Conservation (phyloP, 1,140 invertebrate species). For the Lysiphlebus fabarum region DNA sequence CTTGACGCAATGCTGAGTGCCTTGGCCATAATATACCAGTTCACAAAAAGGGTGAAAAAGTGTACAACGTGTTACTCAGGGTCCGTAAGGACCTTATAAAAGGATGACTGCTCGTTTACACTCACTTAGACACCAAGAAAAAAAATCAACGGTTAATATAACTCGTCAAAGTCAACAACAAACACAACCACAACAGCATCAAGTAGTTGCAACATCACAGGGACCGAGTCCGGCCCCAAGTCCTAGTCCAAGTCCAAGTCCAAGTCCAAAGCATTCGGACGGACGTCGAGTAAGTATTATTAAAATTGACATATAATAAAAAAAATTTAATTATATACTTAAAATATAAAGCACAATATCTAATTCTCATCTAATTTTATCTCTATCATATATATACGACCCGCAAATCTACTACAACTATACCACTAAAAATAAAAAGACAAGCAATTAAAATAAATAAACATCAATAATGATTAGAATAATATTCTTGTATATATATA, state of each 20-base stretch:
- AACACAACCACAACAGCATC: slow-evolving; percentile 41
- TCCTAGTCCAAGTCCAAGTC: slow-evolving; percentile 49
- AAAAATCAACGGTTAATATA: slow-evolving; percentile 40
- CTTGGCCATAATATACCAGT: slow-evolving; percentile 34
- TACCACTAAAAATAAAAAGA: too few species aligned
- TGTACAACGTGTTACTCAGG: slow-evolving; percentile 26
- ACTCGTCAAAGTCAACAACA: slow-evolving; percentile 38
- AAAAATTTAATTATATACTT: too few species aligned
- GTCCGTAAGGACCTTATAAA: slow-evolving; percentile 49
- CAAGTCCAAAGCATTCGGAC: slow-evolving; percentile 51
- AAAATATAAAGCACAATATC: too few species aligned
- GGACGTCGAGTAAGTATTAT: slow-evolving; percentile 50
- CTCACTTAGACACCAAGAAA: slow-evolving; percentile 53
- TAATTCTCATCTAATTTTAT: too few species aligned
- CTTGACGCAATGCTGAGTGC: slow-evolving; percentile 48
- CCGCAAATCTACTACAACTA: too few species aligned
- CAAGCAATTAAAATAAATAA: too few species aligned
- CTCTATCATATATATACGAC: too few species aligned
- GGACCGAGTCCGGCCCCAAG: slow-evolving; percentile 42
- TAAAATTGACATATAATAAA: too few species aligned
- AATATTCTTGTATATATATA: too few species aligned
- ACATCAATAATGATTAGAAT: too few species aligned
- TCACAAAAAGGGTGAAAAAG: slow-evolving; percentile 40
- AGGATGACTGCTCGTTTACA: slow-evolving; percentile 53
- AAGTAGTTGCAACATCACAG: slow-evolving; percentile 31